Conservation (phyloP, 2,888 invertebrate genomes). For the Lamellibrachia columna region DNA sequence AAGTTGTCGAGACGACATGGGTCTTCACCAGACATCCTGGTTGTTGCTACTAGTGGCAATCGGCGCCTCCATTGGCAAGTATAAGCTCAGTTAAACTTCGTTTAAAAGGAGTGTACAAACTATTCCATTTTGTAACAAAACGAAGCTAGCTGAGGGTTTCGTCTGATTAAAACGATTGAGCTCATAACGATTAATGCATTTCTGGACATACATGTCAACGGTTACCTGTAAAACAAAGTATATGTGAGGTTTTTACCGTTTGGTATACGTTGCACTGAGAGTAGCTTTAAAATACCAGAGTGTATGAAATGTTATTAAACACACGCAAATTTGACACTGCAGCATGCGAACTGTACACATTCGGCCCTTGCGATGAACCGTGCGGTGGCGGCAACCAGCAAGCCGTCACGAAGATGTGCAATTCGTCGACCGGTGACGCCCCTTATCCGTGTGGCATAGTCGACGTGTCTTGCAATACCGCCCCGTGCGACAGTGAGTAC, state of each 20-base stretch:
- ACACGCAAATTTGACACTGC: background rate
- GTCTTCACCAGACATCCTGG: background rate
- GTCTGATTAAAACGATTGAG: background rate
- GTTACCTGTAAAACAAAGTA: background rate
- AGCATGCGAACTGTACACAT: background rate
- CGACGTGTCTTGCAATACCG: background rate
- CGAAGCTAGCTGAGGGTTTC: background rate
- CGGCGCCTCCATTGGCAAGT: background rate
- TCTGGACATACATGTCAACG: background rate
- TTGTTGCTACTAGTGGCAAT: background rate
- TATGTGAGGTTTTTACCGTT: background rate
- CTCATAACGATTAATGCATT: background rate
- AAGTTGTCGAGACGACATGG: background rate
- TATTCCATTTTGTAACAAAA: background rate
- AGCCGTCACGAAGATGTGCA: background rate
- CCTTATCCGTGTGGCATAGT: background rate
- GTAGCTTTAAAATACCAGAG: background rate
- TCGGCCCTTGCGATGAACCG: background rate
- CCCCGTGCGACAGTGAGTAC: background rate
- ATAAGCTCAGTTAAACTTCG: background rate
- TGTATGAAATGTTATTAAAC: background rate
- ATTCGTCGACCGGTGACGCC: background rate
- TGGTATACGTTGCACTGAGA: background rate
- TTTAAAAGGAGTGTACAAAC: background rate
- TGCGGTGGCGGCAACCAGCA: background rate